Evolutionary conservation across 2,888 invertebrate species (phyloP).

Genomic region (Cataglyphis livida): DNA sequence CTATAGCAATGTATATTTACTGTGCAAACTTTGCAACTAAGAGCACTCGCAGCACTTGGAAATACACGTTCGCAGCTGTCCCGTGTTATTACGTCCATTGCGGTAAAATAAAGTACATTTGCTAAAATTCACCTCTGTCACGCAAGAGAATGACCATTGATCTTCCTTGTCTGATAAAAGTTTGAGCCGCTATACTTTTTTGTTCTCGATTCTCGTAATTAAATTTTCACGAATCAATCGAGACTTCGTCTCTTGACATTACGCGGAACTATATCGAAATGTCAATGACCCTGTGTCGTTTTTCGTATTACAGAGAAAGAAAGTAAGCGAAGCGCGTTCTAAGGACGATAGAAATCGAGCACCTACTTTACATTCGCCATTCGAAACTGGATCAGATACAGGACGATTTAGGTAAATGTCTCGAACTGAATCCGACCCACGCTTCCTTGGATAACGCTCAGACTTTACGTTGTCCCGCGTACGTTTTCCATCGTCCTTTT

Average conservation of each 20-base stretch:
- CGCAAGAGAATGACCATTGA: slow-evolving; percentile 42
- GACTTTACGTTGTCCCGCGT: slow-evolving; percentile 38
- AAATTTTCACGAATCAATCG: slow-evolving; percentile 68
- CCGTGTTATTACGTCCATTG: slow-evolving; percentile 28
- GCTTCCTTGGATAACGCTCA: slow-evolving; percentile 44
- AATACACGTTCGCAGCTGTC: slow-evolving; percentile 37
- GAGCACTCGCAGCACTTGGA: slow-evolving; percentile 30
- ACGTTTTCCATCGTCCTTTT: slow-evolving; percentile 36
- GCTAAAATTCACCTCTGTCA: slow-evolving; percentile 48
- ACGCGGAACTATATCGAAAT: slow-evolving; percentile 36
- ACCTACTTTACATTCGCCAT: slow-evolving; percentile 52
- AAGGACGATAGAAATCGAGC: slow-evolving; percentile 44
- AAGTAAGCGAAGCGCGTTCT: not conserved
- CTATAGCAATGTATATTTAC: slow-evolving; percentile 43
- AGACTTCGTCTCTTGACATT: not conserved
- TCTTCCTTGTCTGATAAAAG: slow-evolving; percentile 18
- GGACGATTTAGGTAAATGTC: slow-evolving; percentile 51
- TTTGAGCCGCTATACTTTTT: slow-evolving; percentile 8
- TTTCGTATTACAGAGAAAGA: slow-evolving; percentile 7
- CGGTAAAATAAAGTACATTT: slow-evolving; percentile 44
- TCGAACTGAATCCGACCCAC: slow-evolving; percentile 39
- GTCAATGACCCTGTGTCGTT: slow-evolving; percentile 36
- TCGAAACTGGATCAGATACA: slow-evolving; percentile 56
- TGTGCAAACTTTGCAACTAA: slow-evolving; percentile 29
- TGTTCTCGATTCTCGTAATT: slow-evolving; percentile 58